Base-by-base conservation (phyloP, 37 sponge, comb jelly and placozoan genomes). In the Oscarella lobularis region DNA sequence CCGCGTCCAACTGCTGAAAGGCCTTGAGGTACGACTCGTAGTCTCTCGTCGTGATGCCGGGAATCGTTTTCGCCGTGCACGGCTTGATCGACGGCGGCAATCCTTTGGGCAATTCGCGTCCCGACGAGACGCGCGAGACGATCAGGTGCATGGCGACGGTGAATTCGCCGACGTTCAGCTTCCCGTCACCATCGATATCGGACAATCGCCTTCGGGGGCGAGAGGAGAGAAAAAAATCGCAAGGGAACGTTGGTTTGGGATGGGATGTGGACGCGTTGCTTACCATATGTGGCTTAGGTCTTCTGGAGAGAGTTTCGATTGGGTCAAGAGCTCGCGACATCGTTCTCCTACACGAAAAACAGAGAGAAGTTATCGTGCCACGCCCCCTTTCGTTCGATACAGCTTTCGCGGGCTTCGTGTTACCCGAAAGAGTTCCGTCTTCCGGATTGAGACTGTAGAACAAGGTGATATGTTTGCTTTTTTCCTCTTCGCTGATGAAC, bases 91-190 rank as follows among this genome's bases (percentile, higher is more conserved):
- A 9, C 60, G 60, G 60, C 9, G 60, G 60, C 60, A 48, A 48
- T 27, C 60, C 60, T 9, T 9, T 9, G 14, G 60, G 60, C 60
- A 48, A 20, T 20, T 48, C 60, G 60, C 60, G 60, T 48, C 60
- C 60, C 9, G 60, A 48, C 9, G 60, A 48, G 14, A 48, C 14
- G 14, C 60, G 60, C 60, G 60, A 9, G 20, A 27, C 20, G 60
- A 88, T 38, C 6, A 88, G 85, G 38, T 84, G 88, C 85, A 88
- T 88, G 34, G 88, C 85, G 0, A 88, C 33, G 14, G 72, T 65
- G 67, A 88, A 88, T 79, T 88, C 88, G 20, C 32, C 37, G 75
- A 88, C 83, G 0, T 36, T 80, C 39, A 88, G 85, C 27, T 66
- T 40, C 2, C 88, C 88, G 80, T 88, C 88, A 14, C 40, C 34